These are phyloP conservation scores for Lates calcarifer DNA, from an alignment of 2,113 vertebrate genomes.

Conservation along the genomic window DNA sequence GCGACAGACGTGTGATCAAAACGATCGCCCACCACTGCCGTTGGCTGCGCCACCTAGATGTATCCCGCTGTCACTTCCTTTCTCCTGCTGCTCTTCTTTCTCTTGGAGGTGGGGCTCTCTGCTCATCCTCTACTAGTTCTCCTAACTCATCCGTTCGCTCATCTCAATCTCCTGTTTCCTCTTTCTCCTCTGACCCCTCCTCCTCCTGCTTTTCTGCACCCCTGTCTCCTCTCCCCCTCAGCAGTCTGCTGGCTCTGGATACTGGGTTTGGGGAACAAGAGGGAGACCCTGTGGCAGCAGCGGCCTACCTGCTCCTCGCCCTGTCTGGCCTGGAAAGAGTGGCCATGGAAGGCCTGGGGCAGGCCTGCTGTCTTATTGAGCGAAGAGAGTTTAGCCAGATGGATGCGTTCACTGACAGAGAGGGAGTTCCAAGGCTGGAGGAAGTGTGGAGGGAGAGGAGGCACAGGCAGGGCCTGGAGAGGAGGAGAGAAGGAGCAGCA, in stretches of 20 bases:
- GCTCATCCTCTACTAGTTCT: constrained; percentile 6
- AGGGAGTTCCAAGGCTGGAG: constrained; percentile 64
- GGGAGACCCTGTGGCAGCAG: constrained; percentile 57
- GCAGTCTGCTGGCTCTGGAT: constrained; percentile 80
- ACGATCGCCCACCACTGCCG: constrained; percentile 57
- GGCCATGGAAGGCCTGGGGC: constrained; percentile 75
- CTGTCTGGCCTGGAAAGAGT: constrained; percentile 75
- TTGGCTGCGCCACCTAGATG: constrained; percentile 78
- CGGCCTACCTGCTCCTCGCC: constrained; percentile 80
- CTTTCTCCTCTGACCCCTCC: constrained; percentile 6
- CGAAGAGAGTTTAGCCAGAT: constrained; percentile 57
- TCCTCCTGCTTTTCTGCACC: constrained; percentile 27
- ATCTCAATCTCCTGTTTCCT: constrained; percentile 7
- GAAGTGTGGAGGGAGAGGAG: constrained; percentile 71
- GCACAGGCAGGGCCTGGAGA: neutral
- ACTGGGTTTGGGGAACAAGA: constrained; percentile 78
- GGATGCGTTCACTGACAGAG: constrained; percentile 62
- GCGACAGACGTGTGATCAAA: constrained; percentile 71
- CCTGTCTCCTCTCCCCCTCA: constrained; percentile 56
- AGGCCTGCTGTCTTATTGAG: constrained; percentile 77
- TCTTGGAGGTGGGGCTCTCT: constrained; percentile 55
- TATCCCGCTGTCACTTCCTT: constrained; percentile 79
- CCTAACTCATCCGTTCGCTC: neutral
- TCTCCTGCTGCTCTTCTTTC: constrained; percentile 73
- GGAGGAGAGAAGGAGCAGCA: constrained; percentile 7